Percentiles rank a stretch among this genome's conserved stretches.
These are phyloP conservation scores for Masnerella sp. DNA, from an alignment of 2,888 invertebrate species.

Conservation along the genomic window DNA sequence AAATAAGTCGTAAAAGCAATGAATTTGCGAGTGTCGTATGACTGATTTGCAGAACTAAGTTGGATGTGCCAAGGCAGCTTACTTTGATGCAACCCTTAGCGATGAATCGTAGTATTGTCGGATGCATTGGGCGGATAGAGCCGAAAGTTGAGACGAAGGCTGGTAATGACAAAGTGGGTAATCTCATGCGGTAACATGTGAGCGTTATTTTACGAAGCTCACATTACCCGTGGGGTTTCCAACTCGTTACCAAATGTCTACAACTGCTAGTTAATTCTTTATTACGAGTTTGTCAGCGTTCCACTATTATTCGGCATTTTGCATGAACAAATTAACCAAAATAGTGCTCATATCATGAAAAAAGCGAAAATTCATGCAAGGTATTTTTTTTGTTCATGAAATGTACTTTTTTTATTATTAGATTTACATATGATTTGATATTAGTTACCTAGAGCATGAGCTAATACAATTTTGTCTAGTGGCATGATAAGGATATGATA, in stretches of 20 bases:
- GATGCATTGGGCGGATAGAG: constrained; percentile 31
- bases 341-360: too few relatives aligned
- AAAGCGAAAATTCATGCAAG: too few relatives aligned
- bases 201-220: constrained; percentile 82
- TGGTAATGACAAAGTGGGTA: constrained; percentile 81
- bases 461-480: constrained; percentile 64
- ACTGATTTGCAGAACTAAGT: constrained; percentile 35
- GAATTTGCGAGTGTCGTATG: constrained; percentile 15
- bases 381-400: too few relatives aligned
- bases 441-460: constrained; percentile 74
- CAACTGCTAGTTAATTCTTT: constrained; percentile 60
- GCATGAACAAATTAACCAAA: constrained; percentile 1
- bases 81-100: constrained; percentile 20
- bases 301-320: constrained; percentile 5
- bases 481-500: constrained; percentile 73
- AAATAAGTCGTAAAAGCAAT: too few relatives aligned
- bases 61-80: constrained; percentile 44
- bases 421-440: too few relatives aligned
- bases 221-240: constrained; percentile 93
- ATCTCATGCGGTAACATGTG: constrained; percentile 99
- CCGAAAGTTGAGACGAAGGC: constrained; percentile 57
- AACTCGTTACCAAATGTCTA: constrained; percentile 80
- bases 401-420: too few relatives aligned
- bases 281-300: background rate
- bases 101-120: constrained; percentile 20